Base-by-base conservation (phyloP, 2,797 vertebrate species). In the Schizopygopsis pylzovi region DNA sequence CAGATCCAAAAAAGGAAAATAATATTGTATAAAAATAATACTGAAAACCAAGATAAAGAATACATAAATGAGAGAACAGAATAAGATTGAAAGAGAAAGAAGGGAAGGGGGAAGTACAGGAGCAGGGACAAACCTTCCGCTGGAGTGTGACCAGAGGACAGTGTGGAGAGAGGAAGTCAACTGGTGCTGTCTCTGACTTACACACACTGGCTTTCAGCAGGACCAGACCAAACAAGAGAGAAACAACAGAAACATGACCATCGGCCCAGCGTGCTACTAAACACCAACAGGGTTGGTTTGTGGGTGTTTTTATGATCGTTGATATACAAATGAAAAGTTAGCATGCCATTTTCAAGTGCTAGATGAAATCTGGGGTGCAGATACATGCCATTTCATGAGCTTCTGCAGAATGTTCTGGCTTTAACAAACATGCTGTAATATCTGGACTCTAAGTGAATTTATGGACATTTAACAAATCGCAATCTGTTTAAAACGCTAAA, bases 201-300 rank as follows among this genome's bases (percentile, higher is more conserved):
- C 93, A 95, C 94, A 95, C 95, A 92, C 92, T 94, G 94, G 94
- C 94, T 96, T 95, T 96, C 95, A 94, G 95, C 94, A 94, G 95
- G 95, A 94, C 95, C 95, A 96, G 96, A 95, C 95, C 96, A 96
- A 96, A 95, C 95, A 95, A 95, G 95, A 95, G 93, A 96, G 94
- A 96, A 94, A 97, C 95, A 96, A 96, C 94, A 96, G 93, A 94
- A 93, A 95, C 92, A 90, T 95, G 95, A 84, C 73, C 85, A 76
- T 67, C 20, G 22, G 70, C 43, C 71, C 47, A 49, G 67, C 15
- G 1, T 25, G 78, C 52, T 63, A 70, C 56, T 63, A 39, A 22
- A 85, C 43, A 76, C 80, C 47, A 83, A 37, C 22, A 49, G 18
- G 6, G 70, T 39, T 68, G 59, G 45, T 82, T 25, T 76, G 16